Evolutionary conservation across 1,140 invertebrate genomes (phyloP).

Genomic region (Kradibia gibbosae): DNA sequence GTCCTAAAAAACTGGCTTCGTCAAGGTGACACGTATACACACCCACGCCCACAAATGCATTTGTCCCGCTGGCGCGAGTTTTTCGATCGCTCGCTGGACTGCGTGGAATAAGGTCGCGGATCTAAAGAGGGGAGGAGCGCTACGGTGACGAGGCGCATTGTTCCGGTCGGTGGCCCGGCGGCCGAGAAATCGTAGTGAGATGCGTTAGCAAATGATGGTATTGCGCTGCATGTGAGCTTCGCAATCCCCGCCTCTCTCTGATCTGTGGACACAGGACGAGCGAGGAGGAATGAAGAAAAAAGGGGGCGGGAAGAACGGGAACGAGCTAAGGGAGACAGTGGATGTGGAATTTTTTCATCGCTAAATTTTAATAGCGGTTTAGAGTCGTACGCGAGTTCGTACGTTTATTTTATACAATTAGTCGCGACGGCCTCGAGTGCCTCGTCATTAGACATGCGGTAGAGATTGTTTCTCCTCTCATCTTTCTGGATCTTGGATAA

Average conservation of each 20-base stretch:
- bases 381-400: no score
- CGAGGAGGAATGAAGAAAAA: no score
- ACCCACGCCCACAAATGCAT: background rate
- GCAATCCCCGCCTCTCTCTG: background rate
- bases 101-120: conserved; percentile 16
- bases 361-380: background rate
- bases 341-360: no score
- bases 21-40: background rate
- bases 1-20: background rate
- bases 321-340: no score
- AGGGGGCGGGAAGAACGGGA: no score
- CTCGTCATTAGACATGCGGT: background rate
- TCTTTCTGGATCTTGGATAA: background rate
- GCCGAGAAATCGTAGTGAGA: conserved; percentile 13
- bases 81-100: background rate
- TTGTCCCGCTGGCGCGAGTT: background rate
- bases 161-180: conserved; percentile 35
- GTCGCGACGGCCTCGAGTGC: background rate
- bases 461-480: background rate
- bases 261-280: no score
- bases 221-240: background rate
- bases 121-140: background rate
- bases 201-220: background rate
- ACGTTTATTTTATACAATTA: background rate
- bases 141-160: conserved; percentile 44